Evolutionary conservation across 2,113 vertebrate species (phyloP), one percentile per base, ranked within the genome.

Genomic region (Seriola quinqueradiata): DNA sequence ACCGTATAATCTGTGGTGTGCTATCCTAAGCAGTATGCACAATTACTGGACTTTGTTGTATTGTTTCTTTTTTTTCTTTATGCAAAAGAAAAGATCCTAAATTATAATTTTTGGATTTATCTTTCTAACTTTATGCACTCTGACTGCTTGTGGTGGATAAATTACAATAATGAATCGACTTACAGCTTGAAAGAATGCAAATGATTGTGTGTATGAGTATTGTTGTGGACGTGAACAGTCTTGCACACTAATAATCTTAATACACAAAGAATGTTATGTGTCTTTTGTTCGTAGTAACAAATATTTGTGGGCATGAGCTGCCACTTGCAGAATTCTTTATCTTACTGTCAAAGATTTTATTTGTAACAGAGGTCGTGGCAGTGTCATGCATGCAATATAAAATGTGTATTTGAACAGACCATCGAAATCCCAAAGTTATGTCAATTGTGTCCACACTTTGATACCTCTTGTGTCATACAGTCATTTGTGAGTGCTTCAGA

Each of bases 1-100:
- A 77, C 63, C 76, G 77, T 86, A 84, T 85, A 75, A 76, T 67
- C 52, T 86, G 66, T 88, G 81, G 72, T 80, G 74, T 91, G 83
- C 77, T 81, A 86, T 87, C 81, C 67, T 83, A 54, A 79, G 68
- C 57, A 71, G 55, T 84, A 67, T 75, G 71, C 69, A 77, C 71
- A 73, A 40, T 72, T 73, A 68, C 78, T 85, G 72, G 75, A 83
- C 66, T 82, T 77, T 83, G 65, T 77, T 83, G 70, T 86, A 32
- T 77, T 76, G 34, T 77, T 77, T 69, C 42, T 66, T 57, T 55
- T 52, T 77, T 74, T 87, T 77, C 48, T 79, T 80, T 64, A 40
- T 54, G 71, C 38, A 52, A 52, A 74, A 65, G 21, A 42, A 46
- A 68, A 23, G 19, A 8, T 52, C 3, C 23, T 50, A 12, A 36